These are phyloP conservation scores for Leptopilina boulardi DNA, from an alignment of 1,140 invertebrate genomes.

Conservation along the genomic window DNA sequence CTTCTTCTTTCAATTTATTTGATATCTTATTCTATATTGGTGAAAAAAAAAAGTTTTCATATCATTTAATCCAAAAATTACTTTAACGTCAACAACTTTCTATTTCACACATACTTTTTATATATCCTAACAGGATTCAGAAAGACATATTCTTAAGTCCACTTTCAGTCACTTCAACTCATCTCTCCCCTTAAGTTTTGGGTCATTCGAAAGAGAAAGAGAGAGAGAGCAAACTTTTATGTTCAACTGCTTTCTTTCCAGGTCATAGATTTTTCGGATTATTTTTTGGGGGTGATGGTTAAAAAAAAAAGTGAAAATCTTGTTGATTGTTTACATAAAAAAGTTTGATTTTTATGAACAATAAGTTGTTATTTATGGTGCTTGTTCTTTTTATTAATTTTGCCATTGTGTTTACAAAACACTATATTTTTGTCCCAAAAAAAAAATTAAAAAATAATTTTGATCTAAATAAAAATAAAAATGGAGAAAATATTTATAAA, in stretches of 20 bases:
- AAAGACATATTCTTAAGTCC: constrained; percentile 13
- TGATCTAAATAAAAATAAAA: too few relatives aligned
- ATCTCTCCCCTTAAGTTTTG: background rate
- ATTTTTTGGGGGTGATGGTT: too few relatives aligned
- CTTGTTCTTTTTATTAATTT: too few relatives aligned
- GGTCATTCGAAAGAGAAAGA: background rate
- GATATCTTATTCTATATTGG: background rate
- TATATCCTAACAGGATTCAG: background rate
- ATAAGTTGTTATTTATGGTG: background rate
- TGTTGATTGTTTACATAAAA: background rate
- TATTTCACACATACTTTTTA: background rate
- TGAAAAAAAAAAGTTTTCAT: background rate
- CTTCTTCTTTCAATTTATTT: too few relatives aligned
- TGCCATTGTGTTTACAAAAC: too few relatives aligned
- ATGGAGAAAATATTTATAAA: too few relatives aligned
- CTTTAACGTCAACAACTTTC: background rate
- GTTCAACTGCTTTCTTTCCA: constrained; percentile 3
- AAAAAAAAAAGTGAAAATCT: background rate
- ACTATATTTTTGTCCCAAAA: too few relatives aligned
- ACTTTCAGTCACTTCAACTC: constrained; percentile 5
- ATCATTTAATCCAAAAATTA: constrained; percentile 16
- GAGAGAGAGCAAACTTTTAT: background rate
- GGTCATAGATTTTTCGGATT: background rate
- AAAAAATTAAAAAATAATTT: too few relatives aligned
- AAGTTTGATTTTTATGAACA: background rate